Conservation (phyloP, 2,888 invertebrate genomes). For the Chloroclystis v-ata region DNA sequence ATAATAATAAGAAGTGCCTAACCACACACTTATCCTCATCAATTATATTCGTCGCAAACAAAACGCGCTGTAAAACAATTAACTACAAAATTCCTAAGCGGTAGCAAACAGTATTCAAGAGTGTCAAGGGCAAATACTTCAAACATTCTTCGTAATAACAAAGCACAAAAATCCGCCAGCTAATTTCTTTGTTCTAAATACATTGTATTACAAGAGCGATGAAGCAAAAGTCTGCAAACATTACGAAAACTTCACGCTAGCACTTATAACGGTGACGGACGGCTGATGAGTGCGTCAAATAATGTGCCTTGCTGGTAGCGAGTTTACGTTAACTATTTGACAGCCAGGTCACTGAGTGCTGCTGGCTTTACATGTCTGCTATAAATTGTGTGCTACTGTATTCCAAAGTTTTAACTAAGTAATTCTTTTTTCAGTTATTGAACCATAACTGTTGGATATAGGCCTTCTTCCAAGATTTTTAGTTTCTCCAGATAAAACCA, state of each 20-base stretch:
- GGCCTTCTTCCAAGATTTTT: too few relatives aligned
- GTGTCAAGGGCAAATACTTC: conserved; percentile 11
- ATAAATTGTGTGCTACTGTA: too few relatives aligned
- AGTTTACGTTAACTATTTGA: conserved; percentile 1
- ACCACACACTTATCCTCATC: too few relatives aligned
- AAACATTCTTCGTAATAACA: conserved; percentile 9
- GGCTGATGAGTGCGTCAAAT: conserved; percentile 9
- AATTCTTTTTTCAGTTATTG: too few relatives aligned
- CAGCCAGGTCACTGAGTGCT: not conserved
- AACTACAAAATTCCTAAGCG: not conserved
- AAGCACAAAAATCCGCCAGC: conserved; percentile 9
- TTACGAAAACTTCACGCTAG: conserved; percentile 41
- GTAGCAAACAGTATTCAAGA: not conserved
- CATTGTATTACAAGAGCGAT: conserved; percentile 32
- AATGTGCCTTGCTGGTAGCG: not conserved
- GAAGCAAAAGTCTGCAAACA: conserved; percentile 38
- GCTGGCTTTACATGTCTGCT: too few relatives aligned
- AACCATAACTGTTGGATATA: too few relatives aligned
- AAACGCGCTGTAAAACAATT: too few relatives aligned
- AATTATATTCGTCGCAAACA: too few relatives aligned
- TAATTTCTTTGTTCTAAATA: conserved; percentile 18
- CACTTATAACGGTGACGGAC: conserved; percentile 23
- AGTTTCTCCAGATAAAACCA: too few relatives aligned
- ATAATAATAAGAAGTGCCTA: too few relatives aligned
- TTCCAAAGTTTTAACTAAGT: too few relatives aligned